Evolutionary conservation across 92 coral and sea anemone species (phyloP).

Genomic region (Phenganax stokvisi): DNA sequence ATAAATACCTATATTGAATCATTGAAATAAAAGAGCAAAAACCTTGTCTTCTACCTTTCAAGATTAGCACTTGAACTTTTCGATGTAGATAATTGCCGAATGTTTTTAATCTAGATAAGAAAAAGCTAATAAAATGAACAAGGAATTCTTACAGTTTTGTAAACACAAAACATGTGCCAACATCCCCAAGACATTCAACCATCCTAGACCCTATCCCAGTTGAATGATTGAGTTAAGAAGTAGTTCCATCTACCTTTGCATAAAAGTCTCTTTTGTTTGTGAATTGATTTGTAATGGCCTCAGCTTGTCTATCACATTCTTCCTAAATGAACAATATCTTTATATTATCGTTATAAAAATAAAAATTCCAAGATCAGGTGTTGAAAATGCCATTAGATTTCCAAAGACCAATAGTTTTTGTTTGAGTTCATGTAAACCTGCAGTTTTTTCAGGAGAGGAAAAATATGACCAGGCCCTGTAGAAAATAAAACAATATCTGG

Average conservation of each 20-base stretch:
- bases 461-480: conserved; percentile 86
- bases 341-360: not conserved
- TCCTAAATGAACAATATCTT: conserved; percentile 19
- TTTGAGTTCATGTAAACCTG: conserved; percentile 56
- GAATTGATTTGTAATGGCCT: conserved; percentile 76
- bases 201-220: too few species aligned
- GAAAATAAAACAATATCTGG: not conserved
- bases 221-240: too few species aligned
- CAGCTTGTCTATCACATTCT: conserved; percentile 87
- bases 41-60: conserved; percentile 57
- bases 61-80: conserved; percentile 61
- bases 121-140: not conserved
- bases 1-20: not conserved
- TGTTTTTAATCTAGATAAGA: conserved; percentile 60
- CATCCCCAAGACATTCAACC: too few species aligned
- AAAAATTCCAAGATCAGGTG: not conserved
- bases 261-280: conserved; percentile 74
- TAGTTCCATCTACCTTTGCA: conserved; percentile 60
- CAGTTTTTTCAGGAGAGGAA: conserved; percentile 59
- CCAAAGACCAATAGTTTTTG: not conserved
- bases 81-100: conserved; percentile 57
- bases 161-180: too few species aligned
- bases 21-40: not conserved
- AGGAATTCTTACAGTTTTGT: too few species aligned
- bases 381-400: not conserved